A percentile compares a stretch with the other conserved stretches of the same genome.
Conservation (phyloP, 2,113 vertebrate species). For the Falcunculus frontatus region DNA sequence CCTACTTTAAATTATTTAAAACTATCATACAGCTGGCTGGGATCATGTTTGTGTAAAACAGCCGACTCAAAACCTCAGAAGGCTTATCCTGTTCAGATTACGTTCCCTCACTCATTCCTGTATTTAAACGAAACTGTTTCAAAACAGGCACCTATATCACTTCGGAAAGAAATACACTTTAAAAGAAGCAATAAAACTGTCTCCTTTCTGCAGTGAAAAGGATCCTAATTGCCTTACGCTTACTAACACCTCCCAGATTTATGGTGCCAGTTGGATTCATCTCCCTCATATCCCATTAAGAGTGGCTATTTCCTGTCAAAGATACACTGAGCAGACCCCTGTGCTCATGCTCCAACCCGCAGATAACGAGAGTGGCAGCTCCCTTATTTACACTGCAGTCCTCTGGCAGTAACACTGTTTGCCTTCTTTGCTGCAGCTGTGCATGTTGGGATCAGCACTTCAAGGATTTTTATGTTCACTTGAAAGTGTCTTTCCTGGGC, state of each 20-base stretch:
- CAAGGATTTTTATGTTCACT: constrained; percentile 34
- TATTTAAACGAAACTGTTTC: neutral
- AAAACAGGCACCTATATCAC: constrained; percentile 8
- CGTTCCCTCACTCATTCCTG: neutral
- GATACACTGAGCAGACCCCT: constrained; percentile 16
- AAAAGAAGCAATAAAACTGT: constrained; percentile 29
- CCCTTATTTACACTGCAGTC: neutral
- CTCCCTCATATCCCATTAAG: constrained; percentile 10
- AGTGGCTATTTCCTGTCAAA: constrained; percentile 27
- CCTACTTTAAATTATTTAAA: neutral
- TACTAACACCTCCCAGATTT: constrained; percentile 37
- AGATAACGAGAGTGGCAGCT: neutral
- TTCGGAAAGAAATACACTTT: neutral
- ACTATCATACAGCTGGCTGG: neutral
- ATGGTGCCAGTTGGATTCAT: constrained; percentile 29
- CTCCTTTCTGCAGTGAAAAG: neutral
- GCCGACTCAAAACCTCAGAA: neutral
- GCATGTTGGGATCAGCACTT: neutral
- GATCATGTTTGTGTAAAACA: neutral
- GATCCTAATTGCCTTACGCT: neutral
- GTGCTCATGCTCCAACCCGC: neutral
- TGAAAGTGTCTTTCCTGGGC: constrained; percentile 22
- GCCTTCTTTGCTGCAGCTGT: neutral
- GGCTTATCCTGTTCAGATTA: neutral
- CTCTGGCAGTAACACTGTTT: neutral